Evolutionary conservation across 1,140 invertebrate species (phyloP).

Genomic region (Colletes gigas): DNA sequence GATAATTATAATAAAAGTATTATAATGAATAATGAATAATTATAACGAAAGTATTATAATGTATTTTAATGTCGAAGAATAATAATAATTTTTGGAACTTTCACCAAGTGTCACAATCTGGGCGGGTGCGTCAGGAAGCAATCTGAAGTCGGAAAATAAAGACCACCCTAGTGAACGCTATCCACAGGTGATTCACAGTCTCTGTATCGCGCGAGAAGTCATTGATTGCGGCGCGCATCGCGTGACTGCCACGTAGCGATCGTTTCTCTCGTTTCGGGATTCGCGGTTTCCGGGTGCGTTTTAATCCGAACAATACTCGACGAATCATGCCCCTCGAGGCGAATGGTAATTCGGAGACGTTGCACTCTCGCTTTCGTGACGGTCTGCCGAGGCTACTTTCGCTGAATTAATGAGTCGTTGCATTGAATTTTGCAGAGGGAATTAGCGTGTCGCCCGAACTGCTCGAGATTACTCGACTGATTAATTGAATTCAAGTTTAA

Average conservation of each 20-base stretch:
- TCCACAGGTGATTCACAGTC: slow-evolving; percentile 20
- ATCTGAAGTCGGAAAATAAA: no score
- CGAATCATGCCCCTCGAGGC: slow-evolving; percentile 7
- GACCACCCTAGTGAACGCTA: background rate
- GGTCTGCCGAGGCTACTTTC: background rate
- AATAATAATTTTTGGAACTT: no score
- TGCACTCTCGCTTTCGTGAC: slow-evolving; percentile 1
- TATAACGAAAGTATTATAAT: no score
- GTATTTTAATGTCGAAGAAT: no score
- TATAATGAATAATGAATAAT: no score
- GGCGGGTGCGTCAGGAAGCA: no score
- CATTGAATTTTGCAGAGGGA: background rate
- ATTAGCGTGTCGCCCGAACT: background rate
- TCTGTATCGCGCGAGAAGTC: slow-evolving; percentile 2
- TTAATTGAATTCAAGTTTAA: background rate
- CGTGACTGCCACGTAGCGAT: slow-evolving; percentile 1
- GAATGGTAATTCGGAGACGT: slow-evolving; percentile 26
- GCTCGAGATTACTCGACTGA: background rate
- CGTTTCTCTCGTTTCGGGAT: background rate
- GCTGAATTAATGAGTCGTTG: background rate
- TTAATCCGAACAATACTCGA: slow-evolving; percentile 14
- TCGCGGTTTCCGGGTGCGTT: background rate
- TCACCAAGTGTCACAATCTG: no score
- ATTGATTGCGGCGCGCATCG: slow-evolving; percentile 29
- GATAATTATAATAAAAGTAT: no score